A percentile compares a stretch with the other conserved stretches of the same genome.
These are phyloP conservation scores for Cheumatopsyche charites DNA, from an alignment of 1,140 invertebrate species.

Conservation along the genomic window DNA sequence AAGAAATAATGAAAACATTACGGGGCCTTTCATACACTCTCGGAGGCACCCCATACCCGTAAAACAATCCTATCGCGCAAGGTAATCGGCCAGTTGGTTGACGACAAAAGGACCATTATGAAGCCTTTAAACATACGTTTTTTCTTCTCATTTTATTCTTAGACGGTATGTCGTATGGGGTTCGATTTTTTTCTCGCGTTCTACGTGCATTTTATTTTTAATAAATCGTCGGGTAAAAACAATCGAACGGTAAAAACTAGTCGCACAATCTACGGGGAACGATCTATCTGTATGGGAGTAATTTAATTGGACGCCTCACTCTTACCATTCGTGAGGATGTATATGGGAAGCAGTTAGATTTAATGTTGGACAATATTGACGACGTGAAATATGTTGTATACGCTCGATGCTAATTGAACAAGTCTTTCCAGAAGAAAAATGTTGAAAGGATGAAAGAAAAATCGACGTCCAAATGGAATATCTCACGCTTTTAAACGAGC, in stretches of 20 bases:
- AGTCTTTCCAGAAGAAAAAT: too few relatives aligned
- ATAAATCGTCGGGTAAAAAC: background rate
- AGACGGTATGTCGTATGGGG: too few relatives aligned
- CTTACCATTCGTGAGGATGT: background rate
- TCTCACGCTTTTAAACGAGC: too few relatives aligned
- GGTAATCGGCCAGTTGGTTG: constrained; percentile 27
- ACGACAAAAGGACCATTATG: constrained; percentile 29
- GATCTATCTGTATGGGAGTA: constrained; percentile 27
- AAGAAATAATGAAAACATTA: constrained; percentile 44
- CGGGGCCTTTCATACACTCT: constrained; percentile 8
- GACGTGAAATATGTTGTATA: background rate
- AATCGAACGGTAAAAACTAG: constrained; percentile 13
- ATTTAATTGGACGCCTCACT: constrained; percentile 21
- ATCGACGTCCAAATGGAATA: too few relatives aligned
- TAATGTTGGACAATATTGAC: background rate
- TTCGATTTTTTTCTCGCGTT: too few relatives aligned
- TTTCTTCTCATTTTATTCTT: background rate
- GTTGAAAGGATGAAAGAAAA: too few relatives aligned
- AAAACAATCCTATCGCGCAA: constrained; percentile 32
- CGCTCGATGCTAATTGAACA: constrained; percentile 11
- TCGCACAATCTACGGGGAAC: background rate
- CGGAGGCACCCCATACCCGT: background rate
- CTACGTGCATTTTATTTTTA: too few relatives aligned
- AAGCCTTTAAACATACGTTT: constrained; percentile 1
- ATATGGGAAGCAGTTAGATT: constrained; percentile 10